Evolutionary conservation across 2,888 invertebrate genomes (phyloP).

Genomic region (Tipula unca): DNA sequence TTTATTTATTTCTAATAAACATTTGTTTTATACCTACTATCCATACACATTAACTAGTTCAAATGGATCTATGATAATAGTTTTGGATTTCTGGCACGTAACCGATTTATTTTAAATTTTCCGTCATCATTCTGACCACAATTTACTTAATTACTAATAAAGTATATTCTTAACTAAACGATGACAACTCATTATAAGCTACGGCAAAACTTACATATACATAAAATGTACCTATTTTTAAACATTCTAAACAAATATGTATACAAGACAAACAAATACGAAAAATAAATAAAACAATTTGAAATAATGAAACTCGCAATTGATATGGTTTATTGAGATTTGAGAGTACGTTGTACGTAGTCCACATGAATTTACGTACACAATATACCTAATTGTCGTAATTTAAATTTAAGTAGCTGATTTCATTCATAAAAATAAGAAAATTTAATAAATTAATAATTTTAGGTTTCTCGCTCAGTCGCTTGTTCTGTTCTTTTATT

Average conservation of each 20-base stretch:
- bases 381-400: background rate
- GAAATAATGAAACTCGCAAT: background rate
- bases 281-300: background rate
- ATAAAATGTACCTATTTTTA: background rate
- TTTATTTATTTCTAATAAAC: too few relatives aligned
- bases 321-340: background rate
- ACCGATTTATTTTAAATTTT: background rate
- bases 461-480: background rate
- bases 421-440: background rate
- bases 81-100: background rate
- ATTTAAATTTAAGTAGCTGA: background rate
- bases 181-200: background rate
- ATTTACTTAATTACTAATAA: background rate
- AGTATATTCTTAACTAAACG: background rate
- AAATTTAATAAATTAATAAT: background rate
- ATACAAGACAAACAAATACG: background rate
- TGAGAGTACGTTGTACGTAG: background rate
- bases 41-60: too few relatives aligned
- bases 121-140: background rate
- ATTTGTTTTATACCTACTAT: too few relatives aligned
- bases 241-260: background rate
- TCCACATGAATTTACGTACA: background rate
- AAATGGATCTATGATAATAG: too few relatives aligned
- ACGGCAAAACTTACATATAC: background rate
- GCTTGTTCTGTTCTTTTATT: background rate